Conservation (phyloP, 2,113 vertebrate species). For the Hippocampus zosterae region DNA sequence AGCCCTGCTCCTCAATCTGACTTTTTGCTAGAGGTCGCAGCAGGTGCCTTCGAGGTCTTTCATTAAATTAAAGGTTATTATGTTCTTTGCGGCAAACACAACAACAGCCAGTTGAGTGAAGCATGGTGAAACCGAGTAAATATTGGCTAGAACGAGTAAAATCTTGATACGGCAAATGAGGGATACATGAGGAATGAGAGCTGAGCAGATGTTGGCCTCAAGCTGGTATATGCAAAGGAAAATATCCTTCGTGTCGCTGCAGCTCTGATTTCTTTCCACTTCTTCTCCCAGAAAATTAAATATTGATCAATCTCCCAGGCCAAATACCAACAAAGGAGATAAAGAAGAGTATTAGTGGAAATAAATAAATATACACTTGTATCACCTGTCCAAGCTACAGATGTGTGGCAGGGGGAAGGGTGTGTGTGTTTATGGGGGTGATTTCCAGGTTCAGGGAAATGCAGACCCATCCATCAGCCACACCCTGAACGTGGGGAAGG, state of each 20-base stretch:
- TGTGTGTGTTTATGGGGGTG: constrained; percentile 8
- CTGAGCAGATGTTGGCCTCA: constrained; percentile 38
- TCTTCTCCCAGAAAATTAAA: constrained; percentile 86
- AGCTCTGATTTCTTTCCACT: constrained; percentile 55
- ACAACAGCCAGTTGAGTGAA: constrained; percentile 16
- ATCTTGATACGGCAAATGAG: constrained; percentile 40
- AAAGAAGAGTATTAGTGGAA: constrained; percentile 75
- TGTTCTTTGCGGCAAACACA: constrained; percentile 1
- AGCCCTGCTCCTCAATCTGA: constrained; percentile 63
- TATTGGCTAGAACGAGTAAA: constrained; percentile 22
- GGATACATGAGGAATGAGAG: constrained; percentile 41
- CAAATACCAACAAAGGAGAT: constrained; percentile 80
- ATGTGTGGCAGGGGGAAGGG: not conserved
- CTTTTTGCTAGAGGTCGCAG: constrained; percentile 49
- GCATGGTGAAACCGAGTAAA: constrained; percentile 28
- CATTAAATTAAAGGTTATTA: constrained; percentile 63
- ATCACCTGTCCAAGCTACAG: constrained; percentile 60
- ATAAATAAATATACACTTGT: constrained; percentile 74
- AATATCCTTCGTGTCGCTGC: constrained; percentile 59
- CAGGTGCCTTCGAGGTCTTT: constrained; percentile 66
- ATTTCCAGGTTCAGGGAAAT: constrained; percentile 37
- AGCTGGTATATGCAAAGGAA: constrained; percentile 28
- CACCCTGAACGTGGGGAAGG: constrained; percentile 33
- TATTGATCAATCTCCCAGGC: constrained; percentile 85
- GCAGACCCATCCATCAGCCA: constrained; percentile 59